phyloP scores from a whole-genome alignment of 2,113 vertebrate genomes.

The Cephalopterus ornatus region DNA sequence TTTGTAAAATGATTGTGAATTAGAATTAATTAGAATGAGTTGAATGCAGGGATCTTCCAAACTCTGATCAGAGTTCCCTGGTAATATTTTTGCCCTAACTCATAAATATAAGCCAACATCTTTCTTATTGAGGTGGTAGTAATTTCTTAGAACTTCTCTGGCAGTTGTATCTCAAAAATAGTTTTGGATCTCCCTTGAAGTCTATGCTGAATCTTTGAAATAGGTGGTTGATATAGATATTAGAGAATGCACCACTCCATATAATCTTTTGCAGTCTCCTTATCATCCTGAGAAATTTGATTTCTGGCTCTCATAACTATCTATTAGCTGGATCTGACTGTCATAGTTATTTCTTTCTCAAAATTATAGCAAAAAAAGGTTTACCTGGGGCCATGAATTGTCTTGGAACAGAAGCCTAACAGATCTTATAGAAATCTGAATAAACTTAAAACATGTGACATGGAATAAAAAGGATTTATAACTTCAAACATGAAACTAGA shows the following conservation, averaged over 20 bases:
- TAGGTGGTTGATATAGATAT: background rate
- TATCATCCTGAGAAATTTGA: background rate
- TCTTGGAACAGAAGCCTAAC: background rate
- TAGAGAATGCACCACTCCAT: background rate
- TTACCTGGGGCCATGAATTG: background rate
- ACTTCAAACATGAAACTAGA: slow-evolving; percentile 23
- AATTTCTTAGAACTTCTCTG: background rate
- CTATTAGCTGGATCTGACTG: background rate
- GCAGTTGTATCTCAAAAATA: background rate
- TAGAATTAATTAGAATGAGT: background rate
- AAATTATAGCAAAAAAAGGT: background rate
- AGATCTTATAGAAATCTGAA: background rate
- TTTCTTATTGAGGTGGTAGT: background rate
- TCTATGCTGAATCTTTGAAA: background rate
- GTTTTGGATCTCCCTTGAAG: background rate
- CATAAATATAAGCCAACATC: background rate
- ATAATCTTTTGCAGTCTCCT: background rate
- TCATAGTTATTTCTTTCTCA: slow-evolving; percentile 21
- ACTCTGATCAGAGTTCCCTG: background rate
- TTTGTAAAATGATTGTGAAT: background rate
- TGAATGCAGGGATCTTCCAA: background rate
- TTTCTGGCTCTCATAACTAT: background rate
- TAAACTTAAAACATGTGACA: slow-evolving; percentile 38
- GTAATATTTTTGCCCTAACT: background rate
- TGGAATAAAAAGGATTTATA: slow-evolving; percentile 2